Conservation (phyloP, 2,888 invertebrate genomes). For the Palloptera scutellata region DNA sequence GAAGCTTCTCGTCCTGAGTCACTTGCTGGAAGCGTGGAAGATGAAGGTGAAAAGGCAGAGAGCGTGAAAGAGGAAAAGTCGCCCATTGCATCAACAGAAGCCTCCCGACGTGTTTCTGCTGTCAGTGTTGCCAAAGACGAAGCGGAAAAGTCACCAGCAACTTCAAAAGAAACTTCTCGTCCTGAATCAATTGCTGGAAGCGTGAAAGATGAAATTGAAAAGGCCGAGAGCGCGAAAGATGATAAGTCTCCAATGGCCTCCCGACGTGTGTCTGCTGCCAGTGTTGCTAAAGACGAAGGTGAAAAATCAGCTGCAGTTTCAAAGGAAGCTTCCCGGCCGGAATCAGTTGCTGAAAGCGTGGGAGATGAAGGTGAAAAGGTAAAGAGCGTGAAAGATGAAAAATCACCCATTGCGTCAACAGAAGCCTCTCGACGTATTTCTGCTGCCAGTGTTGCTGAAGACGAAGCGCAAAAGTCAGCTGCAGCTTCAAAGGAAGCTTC, state of each 20-base stretch:
- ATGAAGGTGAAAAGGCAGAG: slow-evolving; percentile 9
- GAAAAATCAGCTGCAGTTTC: slow-evolving; percentile 21
- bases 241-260: slow-evolving; percentile 21
- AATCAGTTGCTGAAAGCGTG: slow-evolving; percentile 34
- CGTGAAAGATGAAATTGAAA: not conserved
- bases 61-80: slow-evolving; percentile 24
- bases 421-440: slow-evolving; percentile 32
- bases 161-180: not conserved
- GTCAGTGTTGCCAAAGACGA: slow-evolving; percentile 30
- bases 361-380: slow-evolving; percentile 30
- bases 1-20: slow-evolving; percentile 37
- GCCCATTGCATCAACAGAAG: slow-evolving; percentile 24
- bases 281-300: slow-evolving; percentile 29
- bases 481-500: slow-evolving; percentile 23
- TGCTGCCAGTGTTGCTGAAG: slow-evolving; percentile 31
- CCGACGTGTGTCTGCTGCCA: slow-evolving; percentile 33
- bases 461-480: slow-evolving; percentile 7
- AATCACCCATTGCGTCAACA: slow-evolving; percentile 31
- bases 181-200: slow-evolving; percentile 20
- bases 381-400: slow-evolving; percentile 34
- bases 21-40: slow-evolving; percentile 28
- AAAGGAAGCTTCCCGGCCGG: slow-evolving; percentile 23
- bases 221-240: slow-evolving; percentile 22
- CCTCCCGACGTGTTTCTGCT: slow-evolving; percentile 10
- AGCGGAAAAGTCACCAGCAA: not conserved